Base-by-base conservation (phyloP, 2,888 invertebrate species). In the Trichogramma evanescens region DNA sequence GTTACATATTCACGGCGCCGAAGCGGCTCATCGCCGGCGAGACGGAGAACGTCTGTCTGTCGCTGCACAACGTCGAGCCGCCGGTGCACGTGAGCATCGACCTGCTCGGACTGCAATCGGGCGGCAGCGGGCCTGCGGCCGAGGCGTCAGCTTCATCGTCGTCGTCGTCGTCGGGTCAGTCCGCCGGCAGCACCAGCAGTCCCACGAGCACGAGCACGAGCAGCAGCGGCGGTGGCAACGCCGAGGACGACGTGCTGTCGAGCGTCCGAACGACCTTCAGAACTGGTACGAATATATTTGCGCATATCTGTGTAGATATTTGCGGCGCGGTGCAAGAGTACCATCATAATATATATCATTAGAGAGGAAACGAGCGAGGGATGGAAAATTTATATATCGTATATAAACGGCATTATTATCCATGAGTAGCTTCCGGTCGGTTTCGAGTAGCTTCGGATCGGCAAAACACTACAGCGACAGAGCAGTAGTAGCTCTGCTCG, bases 1-100 rank as follows among this genome's bases (percentile, higher is more conserved):
- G 77, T 56, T 76, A 75, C 59, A 67, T 77, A 3, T 76, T 77
- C 54, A 76, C 73, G 4, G 73, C 72, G 4, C 76, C 77, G 5
- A 73, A 72, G 56, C 67, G 67, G 57, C 69, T 77, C 46, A 64
- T 74, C n/a, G 72, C 75, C 5, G 77, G 75, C 2, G 72, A 76
- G 57, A 71, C 70, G 26, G 74, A 73, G 55, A 73, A 69, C 53
- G 72, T 72, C 4, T 77, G 76, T 62, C 66, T 77, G 26, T 76
- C 77, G 5, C 63, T 77, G 42, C 76, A 77, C 65, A 76, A 76
- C 68, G 64, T 77, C 55, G 73, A 74, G 44, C 71, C 74, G 40
- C 77, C 76, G 50, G 76, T 71, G 42, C 70, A 73, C 54, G 69
- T 74, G 67, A 60, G 68, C 45, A 63, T 77, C 41, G 73, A 76